Conservation (phyloP, 2,888 invertebrate genomes). For the Monoplex corrugatus region DNA sequence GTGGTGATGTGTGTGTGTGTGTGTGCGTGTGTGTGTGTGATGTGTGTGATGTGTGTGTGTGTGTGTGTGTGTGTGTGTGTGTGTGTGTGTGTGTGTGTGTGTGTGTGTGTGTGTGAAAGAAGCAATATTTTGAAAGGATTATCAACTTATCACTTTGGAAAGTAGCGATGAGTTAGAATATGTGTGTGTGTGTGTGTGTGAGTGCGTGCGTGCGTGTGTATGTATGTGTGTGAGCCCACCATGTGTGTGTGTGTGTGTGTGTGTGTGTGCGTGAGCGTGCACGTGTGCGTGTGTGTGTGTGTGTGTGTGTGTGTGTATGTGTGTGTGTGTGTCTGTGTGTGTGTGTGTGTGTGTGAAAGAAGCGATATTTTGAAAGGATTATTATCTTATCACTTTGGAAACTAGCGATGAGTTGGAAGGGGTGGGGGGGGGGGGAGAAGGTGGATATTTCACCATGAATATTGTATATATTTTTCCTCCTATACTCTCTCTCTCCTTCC, state of each 20-base stretch:
- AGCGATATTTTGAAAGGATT: too few relatives aligned
- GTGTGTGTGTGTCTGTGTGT: neutral
- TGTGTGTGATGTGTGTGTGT: neutral
- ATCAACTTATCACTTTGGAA: too few relatives aligned
- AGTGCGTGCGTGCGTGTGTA: neutral
- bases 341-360: neutral
- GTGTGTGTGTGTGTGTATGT: neutral
- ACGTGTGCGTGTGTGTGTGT: neutral
- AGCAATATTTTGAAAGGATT: too few relatives aligned
- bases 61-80: neutral
- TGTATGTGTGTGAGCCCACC: neutral
- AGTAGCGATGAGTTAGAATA: too few relatives aligned
- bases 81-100: neutral
- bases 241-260: constrained; percentile 4
- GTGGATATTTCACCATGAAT: too few relatives aligned
- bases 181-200: neutral
- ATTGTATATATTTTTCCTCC: too few relatives aligned
- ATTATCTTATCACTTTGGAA: too few relatives aligned
- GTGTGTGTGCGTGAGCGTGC: neutral
- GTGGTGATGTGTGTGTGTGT: neutral
- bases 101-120: neutral
- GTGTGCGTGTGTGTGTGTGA: neutral
- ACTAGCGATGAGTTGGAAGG: too few relatives aligned
- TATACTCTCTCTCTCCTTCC: too few relatives aligned
- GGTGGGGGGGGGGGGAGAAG: too few relatives aligned